These are phyloP conservation scores for Scyliorhinus canicula DNA, from an alignment of 2,797 vertebrate species.

Conservation along the genomic window DNA sequence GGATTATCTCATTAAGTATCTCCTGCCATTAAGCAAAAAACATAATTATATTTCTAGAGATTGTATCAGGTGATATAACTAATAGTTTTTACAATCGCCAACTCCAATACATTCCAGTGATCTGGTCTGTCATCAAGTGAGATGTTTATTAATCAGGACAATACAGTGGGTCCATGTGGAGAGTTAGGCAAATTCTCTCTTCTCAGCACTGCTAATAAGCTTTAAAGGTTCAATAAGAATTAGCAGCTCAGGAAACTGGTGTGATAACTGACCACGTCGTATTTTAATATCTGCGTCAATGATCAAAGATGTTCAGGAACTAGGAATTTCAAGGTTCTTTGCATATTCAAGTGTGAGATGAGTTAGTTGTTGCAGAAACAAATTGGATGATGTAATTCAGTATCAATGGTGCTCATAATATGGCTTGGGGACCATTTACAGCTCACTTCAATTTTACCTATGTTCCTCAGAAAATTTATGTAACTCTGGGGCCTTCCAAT, in stretches of 20 bases:
- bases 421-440: not conserved
- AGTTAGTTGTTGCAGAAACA: not conserved
- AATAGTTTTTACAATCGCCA: not conserved
- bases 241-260: not conserved
- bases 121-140: not conserved
- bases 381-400: not conserved
- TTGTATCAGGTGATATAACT: not conserved
- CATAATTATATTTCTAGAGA: not conserved
- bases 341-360: not conserved
- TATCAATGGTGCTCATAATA: not conserved
- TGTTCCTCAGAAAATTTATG: not conserved
- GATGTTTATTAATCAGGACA: conserved; percentile 44
- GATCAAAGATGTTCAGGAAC: not conserved
- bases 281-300: not conserved
- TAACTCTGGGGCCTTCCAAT: not conserved
- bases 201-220: conserved; percentile 42
- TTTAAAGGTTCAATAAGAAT: conserved; percentile 48
- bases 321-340: not conserved
- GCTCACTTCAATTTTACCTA: not conserved
- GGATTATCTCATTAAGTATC: not conserved
- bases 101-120: not conserved
- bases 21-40: not conserved
- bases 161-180: conserved; percentile 47
- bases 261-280: not conserved
- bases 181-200: conserved; percentile 46